Evolutionary conservation across 2,888 invertebrate genomes (phyloP).

Genomic region (Sarcophaga subvicina): DNA sequence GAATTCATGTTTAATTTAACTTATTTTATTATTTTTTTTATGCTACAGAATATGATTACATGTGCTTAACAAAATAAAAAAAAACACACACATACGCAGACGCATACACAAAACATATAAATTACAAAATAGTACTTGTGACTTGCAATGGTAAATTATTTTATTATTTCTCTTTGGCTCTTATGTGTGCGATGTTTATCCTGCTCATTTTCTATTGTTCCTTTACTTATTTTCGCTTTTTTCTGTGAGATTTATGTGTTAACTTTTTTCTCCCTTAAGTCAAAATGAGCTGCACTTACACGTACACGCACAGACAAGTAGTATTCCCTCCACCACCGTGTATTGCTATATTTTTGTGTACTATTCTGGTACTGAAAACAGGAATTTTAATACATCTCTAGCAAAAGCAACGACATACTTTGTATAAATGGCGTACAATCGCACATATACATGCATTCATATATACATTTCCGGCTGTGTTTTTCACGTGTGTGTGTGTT

Average conservation of each 20-base stretch:
- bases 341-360: background rate
- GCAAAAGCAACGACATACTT: background rate
- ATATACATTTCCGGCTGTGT: conserved; percentile 33
- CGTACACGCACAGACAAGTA: background rate
- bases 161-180: background rate
- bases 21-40: conserved; percentile 5
- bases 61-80: background rate
- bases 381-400: background rate
- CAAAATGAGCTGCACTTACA: conserved; percentile 26
- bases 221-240: conserved; percentile 1
- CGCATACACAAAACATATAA: background rate
- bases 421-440: background rate
- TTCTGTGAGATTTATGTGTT: conserved; percentile 31
- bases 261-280: conserved; percentile 22
- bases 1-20: conserved; percentile 3
- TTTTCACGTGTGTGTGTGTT: background rate
- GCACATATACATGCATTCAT: background rate
- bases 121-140: background rate
- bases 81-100: background rate
- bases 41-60: background rate
- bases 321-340: background rate
- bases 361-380: background rate
- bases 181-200: conserved; percentile 3
- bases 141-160: conserved; percentile 31
- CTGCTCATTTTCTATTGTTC: background rate